Base-by-base conservation (phyloP, 1,140 invertebrate species). In the Venturia canescens region DNA sequence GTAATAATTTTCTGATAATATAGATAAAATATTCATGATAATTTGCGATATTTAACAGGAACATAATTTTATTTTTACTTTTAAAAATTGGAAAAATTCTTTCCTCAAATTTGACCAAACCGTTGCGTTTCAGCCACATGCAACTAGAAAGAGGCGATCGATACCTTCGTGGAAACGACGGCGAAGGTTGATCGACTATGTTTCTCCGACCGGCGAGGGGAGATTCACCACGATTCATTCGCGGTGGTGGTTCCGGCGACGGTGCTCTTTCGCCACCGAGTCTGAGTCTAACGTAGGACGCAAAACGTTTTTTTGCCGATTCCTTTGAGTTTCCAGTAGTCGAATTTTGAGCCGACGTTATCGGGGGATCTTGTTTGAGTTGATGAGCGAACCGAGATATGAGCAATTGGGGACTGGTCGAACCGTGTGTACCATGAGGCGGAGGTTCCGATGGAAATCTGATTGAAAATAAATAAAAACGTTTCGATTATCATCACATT, bases 231-330 rank as follows among this genome's bases (percentile, higher is more conserved):
- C 94, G 92, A 90, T 93, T 95, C n/a, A 94, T 89, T 85, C 94
- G 92, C 69, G 94, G 94, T 50, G 94, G 94, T 76, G 94, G 94
- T 90, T 95, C 94, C 1, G 94, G 94, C 90, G 94, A 92, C 90
- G 94, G 86, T 90, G 90, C 88, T 16, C 91, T 88, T 63, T 92
- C 91, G 53, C 88, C 89, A 18, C 90, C 91, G 18, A 92, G 85
- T 78, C 91, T 88, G 11, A 92, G 94, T 92, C 96, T 96, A 84
- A 96, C 94, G 91, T 96, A 96, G 80, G 95, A 95, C 85, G 95
- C 94, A 90, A 96, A 95, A 85, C 95, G 94, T 84, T 93, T 94
- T 84, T 94, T 93, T 76, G 91, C 92, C 11, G 89, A 90, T 76
- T 92, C 89, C 80, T 91, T 90, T 0, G 87, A 85, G 29, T 74